Conservation (phyloP, 2,888 invertebrate genomes). For the Anthoptus insignis region DNA sequence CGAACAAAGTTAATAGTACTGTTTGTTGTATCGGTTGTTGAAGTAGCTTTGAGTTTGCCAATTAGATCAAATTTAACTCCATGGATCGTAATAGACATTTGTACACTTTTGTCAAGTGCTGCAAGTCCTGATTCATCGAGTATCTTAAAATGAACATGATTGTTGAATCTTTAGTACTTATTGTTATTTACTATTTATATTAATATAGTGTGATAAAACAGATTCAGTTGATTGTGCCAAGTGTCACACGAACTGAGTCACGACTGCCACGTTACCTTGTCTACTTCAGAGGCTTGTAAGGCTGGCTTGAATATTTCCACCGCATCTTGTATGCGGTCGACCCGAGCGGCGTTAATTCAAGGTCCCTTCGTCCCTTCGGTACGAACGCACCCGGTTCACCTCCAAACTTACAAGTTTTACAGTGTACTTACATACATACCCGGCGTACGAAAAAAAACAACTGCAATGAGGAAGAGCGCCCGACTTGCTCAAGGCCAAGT, state of each 20-base stretch:
- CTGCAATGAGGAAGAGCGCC: constrained; percentile 62
- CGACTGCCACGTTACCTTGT: constrained; percentile 59
- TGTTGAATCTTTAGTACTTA: no score
- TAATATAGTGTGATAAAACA: constrained; percentile 4
- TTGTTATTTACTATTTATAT: no score
- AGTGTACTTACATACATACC: constrained; percentile 33
- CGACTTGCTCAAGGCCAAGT: constrained; percentile 39
- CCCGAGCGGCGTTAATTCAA: constrained; percentile 60
- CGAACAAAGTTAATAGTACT: no score
- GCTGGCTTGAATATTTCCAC: constrained; percentile 64
- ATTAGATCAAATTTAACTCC: no score
- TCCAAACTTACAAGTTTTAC: constrained; percentile 56
- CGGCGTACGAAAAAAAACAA: constrained; percentile 52
- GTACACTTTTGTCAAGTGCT: no score
- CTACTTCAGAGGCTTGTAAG: constrained; percentile 52
- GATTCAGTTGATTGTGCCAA: constrained; percentile 12
- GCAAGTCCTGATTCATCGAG: no score
- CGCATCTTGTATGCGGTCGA: constrained; percentile 63
- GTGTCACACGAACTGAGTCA: constrained; percentile 22
- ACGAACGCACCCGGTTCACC: constrained; percentile 65
- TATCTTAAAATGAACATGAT: no score
- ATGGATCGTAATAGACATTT: no score
- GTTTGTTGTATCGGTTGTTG: no score
- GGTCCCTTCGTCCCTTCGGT: constrained; percentile 73
- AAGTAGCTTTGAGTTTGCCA: background rate